Base-by-base conservation (phyloP, 2,888 invertebrate species). In the Campoplex capitator region DNA sequence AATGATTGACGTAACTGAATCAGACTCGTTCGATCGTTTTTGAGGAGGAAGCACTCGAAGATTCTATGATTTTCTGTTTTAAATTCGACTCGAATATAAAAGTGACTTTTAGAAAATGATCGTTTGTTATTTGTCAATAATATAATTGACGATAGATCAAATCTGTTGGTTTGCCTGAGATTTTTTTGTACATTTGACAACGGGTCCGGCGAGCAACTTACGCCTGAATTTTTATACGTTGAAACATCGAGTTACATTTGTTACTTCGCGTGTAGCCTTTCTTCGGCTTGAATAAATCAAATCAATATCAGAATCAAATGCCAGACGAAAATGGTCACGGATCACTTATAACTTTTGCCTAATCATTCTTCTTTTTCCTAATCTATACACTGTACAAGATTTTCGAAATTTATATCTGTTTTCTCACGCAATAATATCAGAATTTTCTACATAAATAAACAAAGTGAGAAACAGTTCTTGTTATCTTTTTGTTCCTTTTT, bases 161-260 rank as follows among this genome's bases (percentile, higher is more conserved):
- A 11, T 45, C 45, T 45, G 45, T 45, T 45, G 45, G 45, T 45
- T 45, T 35, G 38, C 28, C 58, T 73, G 48, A 58, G 48, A 70
- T 42, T 42, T 23, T 70, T 28, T 70, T 42, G 18, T 70, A 62
- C 76, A 71, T 78, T 74, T 78, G 87, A 67, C 78, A 51, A 84
- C 32, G 82, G 82, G 82, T 79, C 87, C 87, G 81, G 87, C 84
- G 82, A 84, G 84, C 79, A 87, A 82, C 56, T 18, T 1, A 28
- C 38, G 54, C 51, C 48, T 18, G 28, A 82, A 68, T 71, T 56
- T 71, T 23, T 68, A n/a, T 65, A 23, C 16, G 58, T 56, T 42
- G 23, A 83, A 83, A 71, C 16, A 9, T 75, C 18, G n/a, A 62
- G n/a, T 45, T 51, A n/a, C 68, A 32, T 71, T 80, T 42, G 58